A percentile compares a stretch with the other conserved stretches of the same genome.
Evolutionary conservation across 2,888 invertebrate species (phyloP).

Genomic region (Sphecodes monilicornis): DNA sequence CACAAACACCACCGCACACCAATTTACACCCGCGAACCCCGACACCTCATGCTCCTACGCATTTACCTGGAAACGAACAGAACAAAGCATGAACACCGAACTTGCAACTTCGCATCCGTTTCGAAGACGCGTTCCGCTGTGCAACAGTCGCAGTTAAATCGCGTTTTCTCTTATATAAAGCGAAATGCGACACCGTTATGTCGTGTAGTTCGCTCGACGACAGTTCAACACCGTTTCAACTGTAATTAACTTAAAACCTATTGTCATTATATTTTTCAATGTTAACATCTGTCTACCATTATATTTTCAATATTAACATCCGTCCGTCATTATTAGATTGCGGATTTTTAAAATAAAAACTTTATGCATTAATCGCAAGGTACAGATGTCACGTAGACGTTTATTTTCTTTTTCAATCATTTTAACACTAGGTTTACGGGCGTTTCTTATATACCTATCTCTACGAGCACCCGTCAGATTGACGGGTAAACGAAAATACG

Average conservation of each 20-base stretch:
- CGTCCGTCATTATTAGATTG: too few species aligned
- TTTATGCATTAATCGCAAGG: too few species aligned
- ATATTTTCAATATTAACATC: background rate
- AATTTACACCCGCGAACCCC: conserved; percentile 58
- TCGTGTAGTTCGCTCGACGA: conserved; percentile 7
- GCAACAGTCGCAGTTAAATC: background rate
- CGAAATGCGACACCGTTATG: background rate
- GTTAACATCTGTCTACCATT: too few species aligned
- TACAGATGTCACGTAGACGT: too few species aligned
- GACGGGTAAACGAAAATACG: too few species aligned
- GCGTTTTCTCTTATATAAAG: background rate
- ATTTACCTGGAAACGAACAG: conserved; percentile 67
- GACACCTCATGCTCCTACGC: conserved; percentile 54
- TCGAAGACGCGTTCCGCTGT: background rate
- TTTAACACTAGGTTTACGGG: too few species aligned
- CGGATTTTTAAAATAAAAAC: too few species aligned
- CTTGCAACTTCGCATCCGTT: conserved; percentile 10
- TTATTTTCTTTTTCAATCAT: too few species aligned
- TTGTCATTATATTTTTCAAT: background rate
- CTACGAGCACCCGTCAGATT: too few species aligned
- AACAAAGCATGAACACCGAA: conserved; percentile 29
- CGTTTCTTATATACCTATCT: too few species aligned
- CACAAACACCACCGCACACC: conserved; percentile 69
- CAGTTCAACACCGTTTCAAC: background rate
- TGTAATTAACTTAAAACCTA: background rate